These are phyloP conservation scores for Stenurella melanura DNA, from an alignment of 2,888 invertebrate genomes.

Conservation along the genomic window DNA sequence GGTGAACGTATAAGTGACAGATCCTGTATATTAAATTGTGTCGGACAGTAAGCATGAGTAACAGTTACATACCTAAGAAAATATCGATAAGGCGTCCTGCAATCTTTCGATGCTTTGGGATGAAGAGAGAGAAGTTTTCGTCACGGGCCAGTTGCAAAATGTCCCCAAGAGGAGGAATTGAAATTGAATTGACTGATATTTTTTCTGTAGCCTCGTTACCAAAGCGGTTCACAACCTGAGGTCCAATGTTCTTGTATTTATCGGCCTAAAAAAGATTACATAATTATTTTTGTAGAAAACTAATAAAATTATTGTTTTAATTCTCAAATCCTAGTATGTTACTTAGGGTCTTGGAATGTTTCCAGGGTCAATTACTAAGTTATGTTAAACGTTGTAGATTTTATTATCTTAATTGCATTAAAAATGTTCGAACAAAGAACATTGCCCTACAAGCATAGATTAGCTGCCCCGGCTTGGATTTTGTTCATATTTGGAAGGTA, in stretches of 20 bases:
- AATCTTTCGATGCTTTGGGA: conserved; percentile 82
- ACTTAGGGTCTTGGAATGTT: not conserved
- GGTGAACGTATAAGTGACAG: too few relatives aligned
- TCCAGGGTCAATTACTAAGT: too few relatives aligned
- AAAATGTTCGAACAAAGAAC: not conserved
- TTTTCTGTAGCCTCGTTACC: conserved; percentile 75
- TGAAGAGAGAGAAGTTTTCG: conserved; percentile 84
- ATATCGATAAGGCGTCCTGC: conserved; percentile 82
- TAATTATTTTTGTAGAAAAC: not conserved
- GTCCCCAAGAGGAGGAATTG: conserved; percentile 76
- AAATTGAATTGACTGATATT: conserved; percentile 76
- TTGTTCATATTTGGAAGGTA: too few relatives aligned
- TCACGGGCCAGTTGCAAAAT: conserved; percentile 78
- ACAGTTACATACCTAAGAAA: conserved; percentile 76
- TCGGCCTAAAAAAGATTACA: conserved; percentile 71
- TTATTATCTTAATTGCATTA: not conserved
- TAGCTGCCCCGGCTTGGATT: too few relatives aligned
- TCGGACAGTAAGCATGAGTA: too few relatives aligned
- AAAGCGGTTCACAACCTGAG: conserved; percentile 77
- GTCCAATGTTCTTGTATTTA: conserved; percentile 77
- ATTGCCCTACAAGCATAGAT: too few relatives aligned
- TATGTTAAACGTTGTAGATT: too few relatives aligned
- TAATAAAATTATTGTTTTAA: not conserved
- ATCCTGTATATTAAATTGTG: too few relatives aligned
- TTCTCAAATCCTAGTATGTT: not conserved